Evolutionary conservation across 2,113 vertebrate species (phyloP).

Genomic region (Acinonyx jubatus): DNA sequence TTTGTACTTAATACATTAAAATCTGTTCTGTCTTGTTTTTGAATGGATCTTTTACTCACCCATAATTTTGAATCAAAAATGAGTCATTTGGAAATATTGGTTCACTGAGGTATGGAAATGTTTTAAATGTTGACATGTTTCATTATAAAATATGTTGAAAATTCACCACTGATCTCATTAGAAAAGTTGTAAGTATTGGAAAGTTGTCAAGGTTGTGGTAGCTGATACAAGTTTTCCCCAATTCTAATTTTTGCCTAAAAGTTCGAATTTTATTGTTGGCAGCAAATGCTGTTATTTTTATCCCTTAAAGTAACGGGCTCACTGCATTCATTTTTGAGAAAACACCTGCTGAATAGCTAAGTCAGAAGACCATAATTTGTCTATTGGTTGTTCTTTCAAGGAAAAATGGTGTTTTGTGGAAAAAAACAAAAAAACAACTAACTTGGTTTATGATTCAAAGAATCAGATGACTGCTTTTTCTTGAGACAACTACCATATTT

Average conservation of each 20-base stretch:
- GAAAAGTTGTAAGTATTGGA: neutral
- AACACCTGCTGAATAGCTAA: neutral
- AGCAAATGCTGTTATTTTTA: slow-evolving; percentile 40
- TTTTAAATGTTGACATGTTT: slow-evolving; percentile 22
- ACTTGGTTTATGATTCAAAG: neutral
- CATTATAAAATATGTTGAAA: neutral
- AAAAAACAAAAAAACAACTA: neutral
- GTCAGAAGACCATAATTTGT: slow-evolving; percentile 17
- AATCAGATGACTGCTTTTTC: neutral
- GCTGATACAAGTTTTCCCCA: slow-evolving; percentile 7
- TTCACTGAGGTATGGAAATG: neutral
- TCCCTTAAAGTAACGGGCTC: neutral
- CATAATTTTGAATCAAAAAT: neutral
- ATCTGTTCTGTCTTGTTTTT: slow-evolving; percentile 20
- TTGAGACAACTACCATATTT: neutral
- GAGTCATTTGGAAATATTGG: slow-evolving; percentile 1
- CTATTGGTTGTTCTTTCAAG: slow-evolving; percentile 42
- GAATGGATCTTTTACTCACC: neutral
- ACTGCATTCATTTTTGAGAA: slow-evolving; percentile 29
- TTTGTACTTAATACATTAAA: slow-evolving; percentile 18
- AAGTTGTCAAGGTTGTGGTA: neutral
- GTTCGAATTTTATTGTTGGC: slow-evolving; percentile 31
- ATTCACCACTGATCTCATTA: neutral
- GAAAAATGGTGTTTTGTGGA: slow-evolving; percentile 13
- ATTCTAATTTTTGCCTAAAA: slow-evolving; percentile 13